A percentile compares a stretch with the other conserved stretches of the same genome.
Evolutionary conservation across 2,797 vertebrate species (phyloP).

Genomic region (Lepilemur ruficaudatus): DNA sequence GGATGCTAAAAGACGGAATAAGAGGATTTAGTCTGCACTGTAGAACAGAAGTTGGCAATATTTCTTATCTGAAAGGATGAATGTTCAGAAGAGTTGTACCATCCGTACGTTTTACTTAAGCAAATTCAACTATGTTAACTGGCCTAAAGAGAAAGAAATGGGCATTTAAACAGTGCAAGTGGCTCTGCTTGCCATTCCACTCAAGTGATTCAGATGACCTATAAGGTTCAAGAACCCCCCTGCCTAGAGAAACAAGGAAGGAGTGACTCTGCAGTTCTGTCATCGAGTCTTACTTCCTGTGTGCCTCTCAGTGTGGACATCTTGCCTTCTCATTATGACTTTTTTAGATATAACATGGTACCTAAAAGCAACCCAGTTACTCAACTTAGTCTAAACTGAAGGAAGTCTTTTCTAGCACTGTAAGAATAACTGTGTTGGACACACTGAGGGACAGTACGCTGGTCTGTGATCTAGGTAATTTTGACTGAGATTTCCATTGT

Average conservation of each 20-base stretch:
- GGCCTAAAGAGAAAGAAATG: background rate
- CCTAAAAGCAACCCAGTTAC: slow-evolving; percentile 2
- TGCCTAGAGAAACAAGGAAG: background rate
- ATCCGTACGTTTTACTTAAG: background rate
- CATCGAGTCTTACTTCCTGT: background rate
- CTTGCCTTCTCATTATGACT: background rate
- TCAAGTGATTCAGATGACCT: background rate
- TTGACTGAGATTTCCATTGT: background rate
- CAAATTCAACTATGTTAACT: slow-evolving; percentile 6
- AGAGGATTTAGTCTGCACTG: background rate
- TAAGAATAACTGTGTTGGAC: background rate
- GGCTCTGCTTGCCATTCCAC: background rate
- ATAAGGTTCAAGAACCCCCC: background rate
- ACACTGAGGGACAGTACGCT: background rate
- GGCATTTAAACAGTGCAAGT: background rate
- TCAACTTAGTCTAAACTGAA: background rate
- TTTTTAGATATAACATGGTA: background rate
- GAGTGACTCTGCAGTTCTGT: background rate
- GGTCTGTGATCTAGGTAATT: background rate
- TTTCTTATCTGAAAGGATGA: background rate
- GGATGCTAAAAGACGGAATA: slow-evolving; percentile 82
- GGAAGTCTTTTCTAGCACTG: background rate
- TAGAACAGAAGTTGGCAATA: background rate
- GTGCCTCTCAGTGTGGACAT: background rate
- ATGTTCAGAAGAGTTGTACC: background rate